phyloP scores from a whole-genome alignment of 2,113 vertebrate genomes.

The Stercorarius parasiticus region DNA sequence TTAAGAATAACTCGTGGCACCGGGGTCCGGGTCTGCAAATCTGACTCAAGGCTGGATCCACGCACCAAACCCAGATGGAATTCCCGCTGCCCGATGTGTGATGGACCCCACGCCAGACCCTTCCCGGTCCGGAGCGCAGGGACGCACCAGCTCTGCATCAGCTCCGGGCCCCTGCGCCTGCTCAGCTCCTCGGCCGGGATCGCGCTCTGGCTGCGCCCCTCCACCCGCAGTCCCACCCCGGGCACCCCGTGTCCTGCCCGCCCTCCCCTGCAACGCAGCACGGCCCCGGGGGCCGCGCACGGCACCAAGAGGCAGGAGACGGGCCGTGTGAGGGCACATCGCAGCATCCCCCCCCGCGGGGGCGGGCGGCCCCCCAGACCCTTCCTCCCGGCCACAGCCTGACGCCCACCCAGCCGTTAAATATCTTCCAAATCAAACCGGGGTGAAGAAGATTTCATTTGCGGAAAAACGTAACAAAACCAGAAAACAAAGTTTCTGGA shows the following conservation, averaged over 20 bases:
- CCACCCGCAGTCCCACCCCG: rapidly evolving
- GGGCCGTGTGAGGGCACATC: rapidly evolving
- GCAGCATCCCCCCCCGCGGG: rapidly evolving
- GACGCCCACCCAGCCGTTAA: neutral
- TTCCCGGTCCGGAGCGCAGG: rapidly evolving
- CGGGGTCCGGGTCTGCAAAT: rapidly evolving
- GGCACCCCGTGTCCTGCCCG: neutral
- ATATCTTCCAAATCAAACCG: neutral
- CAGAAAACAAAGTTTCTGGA: neutral
- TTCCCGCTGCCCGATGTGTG: rapidly evolving
- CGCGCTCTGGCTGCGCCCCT: rapidly evolving
- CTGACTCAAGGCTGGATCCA: rapidly evolving
- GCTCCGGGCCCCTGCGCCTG: rapidly evolving
- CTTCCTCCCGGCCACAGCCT: neutral
- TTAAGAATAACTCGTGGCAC: rapidly evolving
- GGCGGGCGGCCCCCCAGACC: rapidly evolving
- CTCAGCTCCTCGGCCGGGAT: rapidly evolving
- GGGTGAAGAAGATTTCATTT: neutral
- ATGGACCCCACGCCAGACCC: rapidly evolving
- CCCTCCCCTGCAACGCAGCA: rapidly evolving
- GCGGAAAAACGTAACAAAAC: neutral
- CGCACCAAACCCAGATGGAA: rapidly evolving
- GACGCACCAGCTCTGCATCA: rapidly evolving
- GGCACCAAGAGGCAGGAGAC: neutral
- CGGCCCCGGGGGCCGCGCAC: rapidly evolving